Conservation (phyloP, 2,113 vertebrate species). For the Proterorhinus semilunaris region DNA sequence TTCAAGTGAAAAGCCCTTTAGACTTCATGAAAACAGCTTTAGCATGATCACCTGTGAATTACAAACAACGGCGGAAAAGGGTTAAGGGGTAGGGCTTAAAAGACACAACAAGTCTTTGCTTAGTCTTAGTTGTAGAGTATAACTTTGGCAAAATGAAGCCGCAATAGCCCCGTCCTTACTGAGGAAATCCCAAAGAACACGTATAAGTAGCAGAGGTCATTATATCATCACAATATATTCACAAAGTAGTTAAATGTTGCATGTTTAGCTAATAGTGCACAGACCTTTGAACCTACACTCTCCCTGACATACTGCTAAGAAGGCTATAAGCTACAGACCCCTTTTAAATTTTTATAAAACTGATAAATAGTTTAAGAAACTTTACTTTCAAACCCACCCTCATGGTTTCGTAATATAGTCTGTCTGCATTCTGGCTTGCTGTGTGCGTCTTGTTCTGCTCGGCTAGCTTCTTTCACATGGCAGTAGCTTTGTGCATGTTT, state of each 20-base stretch:
- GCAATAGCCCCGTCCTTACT: neutral
- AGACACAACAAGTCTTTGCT: too few species aligned
- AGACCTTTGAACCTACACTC: neutral
- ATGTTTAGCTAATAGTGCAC: neutral
- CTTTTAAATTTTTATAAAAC: constrained; percentile 21
- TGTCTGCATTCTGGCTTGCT: constrained; percentile 1
- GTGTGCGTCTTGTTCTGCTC: constrained; percentile 4
- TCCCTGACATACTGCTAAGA: neutral
- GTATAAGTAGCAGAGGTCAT: neutral
- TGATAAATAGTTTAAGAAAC: neutral
- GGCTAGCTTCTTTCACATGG: neutral
- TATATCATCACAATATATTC: neutral
- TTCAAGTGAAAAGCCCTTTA: too few species aligned
- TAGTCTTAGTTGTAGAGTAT: too few species aligned
- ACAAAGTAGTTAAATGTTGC: neutral
- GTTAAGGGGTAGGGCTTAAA: too few species aligned
- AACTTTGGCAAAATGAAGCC: too few species aligned
- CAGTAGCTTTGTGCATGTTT: constrained; percentile 33
- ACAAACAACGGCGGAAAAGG: too few species aligned
- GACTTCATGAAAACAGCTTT: too few species aligned
- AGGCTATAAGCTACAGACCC: neutral
- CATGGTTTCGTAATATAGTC: neutral
- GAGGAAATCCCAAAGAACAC: neutral
- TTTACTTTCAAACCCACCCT: constrained; percentile 1
- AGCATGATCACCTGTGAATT: too few species aligned